These are phyloP conservation scores for Lampris incognitus DNA, from an alignment of 2,113 vertebrate genomes.

Conservation along the genomic window DNA sequence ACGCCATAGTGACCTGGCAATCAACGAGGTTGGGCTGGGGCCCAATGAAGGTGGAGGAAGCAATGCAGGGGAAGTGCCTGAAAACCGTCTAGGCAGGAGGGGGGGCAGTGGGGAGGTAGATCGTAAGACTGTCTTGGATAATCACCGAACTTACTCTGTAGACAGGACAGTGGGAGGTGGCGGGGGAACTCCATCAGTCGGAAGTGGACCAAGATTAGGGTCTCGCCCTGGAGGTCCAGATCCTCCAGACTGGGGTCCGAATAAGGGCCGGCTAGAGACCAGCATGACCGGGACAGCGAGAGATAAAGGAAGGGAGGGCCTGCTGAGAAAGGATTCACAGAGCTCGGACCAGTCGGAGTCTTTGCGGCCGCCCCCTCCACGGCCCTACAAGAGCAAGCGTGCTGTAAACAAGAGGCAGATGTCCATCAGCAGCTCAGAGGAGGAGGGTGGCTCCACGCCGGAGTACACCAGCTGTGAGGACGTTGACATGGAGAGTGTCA, in stretches of 20 bases:
- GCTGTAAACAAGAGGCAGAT: constrained; percentile 96
- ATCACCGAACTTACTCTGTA: constrained; percentile 86
- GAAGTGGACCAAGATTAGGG: constrained; percentile 78
- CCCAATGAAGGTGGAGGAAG: constrained; percentile 83
- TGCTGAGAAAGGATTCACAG: constrained; percentile 96
- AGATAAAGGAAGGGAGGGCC: constrained; percentile 90
- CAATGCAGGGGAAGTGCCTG: constrained; percentile 77
- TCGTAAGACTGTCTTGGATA: constrained; percentile 85
- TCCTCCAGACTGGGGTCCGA: constrained; percentile 87
- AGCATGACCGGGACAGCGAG: constrained; percentile 88
- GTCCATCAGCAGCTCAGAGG: constrained; percentile 99
- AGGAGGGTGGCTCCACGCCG: constrained; percentile 97
- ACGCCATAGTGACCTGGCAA: constrained; percentile 94
- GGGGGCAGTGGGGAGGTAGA: constrained; percentile 81
- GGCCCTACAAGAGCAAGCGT: constrained; percentile 91
- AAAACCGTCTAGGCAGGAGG: constrained; percentile 85
- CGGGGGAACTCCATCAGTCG: constrained; percentile 82
- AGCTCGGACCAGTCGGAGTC: constrained; percentile 98
- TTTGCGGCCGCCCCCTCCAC: constrained; percentile 93
- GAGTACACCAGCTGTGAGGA: constrained; percentile 99
- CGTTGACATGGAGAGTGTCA: constrained; percentile 97
- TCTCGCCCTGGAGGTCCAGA: constrained; percentile 78
- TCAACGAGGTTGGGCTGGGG: constrained; percentile 87
- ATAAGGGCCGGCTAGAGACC: constrained; percentile 89
- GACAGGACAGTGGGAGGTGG: constrained; percentile 90